Evolutionary conservation across 2,113 vertebrate species (phyloP), one percentile per base, ranked within the genome.

Genomic region (Heliornis fulica): DNA sequence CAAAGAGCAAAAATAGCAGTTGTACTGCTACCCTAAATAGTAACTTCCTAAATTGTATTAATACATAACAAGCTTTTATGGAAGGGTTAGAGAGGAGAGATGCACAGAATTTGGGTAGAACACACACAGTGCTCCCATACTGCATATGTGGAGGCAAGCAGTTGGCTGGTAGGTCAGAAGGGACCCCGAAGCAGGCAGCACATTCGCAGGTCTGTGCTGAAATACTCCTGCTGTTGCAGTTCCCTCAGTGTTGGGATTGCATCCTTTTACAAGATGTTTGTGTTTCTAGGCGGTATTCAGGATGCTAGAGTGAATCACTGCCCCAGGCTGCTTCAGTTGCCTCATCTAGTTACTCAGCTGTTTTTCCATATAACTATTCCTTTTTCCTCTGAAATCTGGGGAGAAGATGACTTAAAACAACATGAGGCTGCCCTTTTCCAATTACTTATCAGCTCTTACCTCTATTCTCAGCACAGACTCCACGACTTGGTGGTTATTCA

Each of bases 1-100:
- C 66, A 90, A 53, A 79, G 38, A 82, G 8, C 78, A 68, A 86
- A 93, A 94, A 51, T 36, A 91, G 78, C 41, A 75, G 38, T 72
- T 82, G 48, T 71, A 45, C 43, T 64, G 38, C 53, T 82, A 31
- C 38, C 31, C n/a, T 64, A 75, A 93, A 38, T 25, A 89, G 65
- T 23, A 76, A 56, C 14, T 43, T n/a, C 34, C 29, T 51, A 11
- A 43, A 53, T 41, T 41, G 31, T 57, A 32, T 86, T 68, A 22
- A 20, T 31, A 15, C 4, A 2, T 1, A 23, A n/a, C 19, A 57
- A 69, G 68, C 16, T 15, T 81, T 77, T 48, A 20, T 1, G 1
- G 69, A 60, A 75, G 50, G 7, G 11, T 57, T 82, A 60, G 45
- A 46, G 48, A 70, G 50, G n/a, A 90, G 86, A 92, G 80, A 61